A percentile compares a stretch with the other conserved stretches of the same genome.
Evolutionary conservation across 2,888 invertebrate species (phyloP).

Genomic region (Amitus sp.): DNA sequence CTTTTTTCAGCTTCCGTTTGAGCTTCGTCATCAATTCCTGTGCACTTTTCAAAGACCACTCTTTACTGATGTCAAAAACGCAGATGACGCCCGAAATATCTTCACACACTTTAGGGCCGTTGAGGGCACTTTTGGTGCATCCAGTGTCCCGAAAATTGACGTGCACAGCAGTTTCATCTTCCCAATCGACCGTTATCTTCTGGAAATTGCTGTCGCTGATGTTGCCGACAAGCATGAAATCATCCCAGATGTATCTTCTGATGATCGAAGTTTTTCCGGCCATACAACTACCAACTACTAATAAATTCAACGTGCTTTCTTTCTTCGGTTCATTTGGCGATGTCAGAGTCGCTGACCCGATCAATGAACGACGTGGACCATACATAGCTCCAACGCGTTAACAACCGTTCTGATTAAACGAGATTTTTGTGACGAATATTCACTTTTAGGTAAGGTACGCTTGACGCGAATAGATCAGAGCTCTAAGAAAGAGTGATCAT

Average conservation of each 20-base stretch:
- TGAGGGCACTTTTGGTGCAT: too few relatives aligned
- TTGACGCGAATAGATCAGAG: too few relatives aligned
- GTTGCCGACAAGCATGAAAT: background rate
- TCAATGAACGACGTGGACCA: too few relatives aligned
- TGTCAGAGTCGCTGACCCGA: too few relatives aligned
- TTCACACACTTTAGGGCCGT: too few relatives aligned
- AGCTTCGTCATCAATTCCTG: background rate
- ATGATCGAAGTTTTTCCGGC: constrained; percentile 1
- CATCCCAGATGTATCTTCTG: background rate
- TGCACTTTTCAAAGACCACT: background rate
- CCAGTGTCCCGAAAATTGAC: background rate
- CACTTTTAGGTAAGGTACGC: too few relatives aligned
- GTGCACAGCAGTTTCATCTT: background rate
- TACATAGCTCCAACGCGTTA: too few relatives aligned
- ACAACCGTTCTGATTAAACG: too few relatives aligned
- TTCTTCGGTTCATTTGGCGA: background rate
- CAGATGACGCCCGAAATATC: background rate
- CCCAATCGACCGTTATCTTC: background rate
- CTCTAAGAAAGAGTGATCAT: too few relatives aligned
- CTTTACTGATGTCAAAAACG: background rate
- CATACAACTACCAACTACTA: background rate
- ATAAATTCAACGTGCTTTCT: background rate
- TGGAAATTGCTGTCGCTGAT: background rate
- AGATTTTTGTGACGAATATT: too few relatives aligned
- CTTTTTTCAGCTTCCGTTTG: background rate